Evolutionary conservation across 2,888 invertebrate species (phyloP).

Genomic region (Xanthia icteritia): DNA sequence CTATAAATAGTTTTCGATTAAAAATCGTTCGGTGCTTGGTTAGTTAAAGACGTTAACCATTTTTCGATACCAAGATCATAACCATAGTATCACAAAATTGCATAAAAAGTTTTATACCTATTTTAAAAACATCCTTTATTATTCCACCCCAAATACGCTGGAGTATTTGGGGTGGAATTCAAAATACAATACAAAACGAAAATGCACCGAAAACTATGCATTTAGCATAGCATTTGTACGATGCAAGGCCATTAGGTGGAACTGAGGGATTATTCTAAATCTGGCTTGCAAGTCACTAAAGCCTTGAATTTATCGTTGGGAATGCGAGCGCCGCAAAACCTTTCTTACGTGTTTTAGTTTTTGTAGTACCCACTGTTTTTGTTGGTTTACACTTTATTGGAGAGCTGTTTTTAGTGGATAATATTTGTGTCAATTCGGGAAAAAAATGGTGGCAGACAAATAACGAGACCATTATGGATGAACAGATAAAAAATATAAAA

Average conservation of each 20-base stretch:
- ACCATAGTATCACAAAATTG: too few relatives aligned
- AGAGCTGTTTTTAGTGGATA: not conserved
- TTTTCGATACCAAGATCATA: too few relatives aligned
- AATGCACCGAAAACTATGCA: conserved; percentile 21
- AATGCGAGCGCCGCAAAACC: conserved; percentile 15
- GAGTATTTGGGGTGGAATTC: too few relatives aligned
- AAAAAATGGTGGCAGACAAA: too few relatives aligned
- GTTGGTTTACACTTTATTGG: not conserved
- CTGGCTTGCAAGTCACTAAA: conserved; percentile 68
- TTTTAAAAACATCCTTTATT: too few relatives aligned
- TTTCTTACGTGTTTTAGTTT: conserved; percentile 32
- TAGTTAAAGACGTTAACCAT: too few relatives aligned
- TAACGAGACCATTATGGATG: too few relatives aligned
- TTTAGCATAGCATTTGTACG: conserved; percentile 43
- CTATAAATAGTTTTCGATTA: too few relatives aligned
- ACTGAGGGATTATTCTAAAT: conserved; percentile 72
- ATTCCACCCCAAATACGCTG: too few relatives aligned
- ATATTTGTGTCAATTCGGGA: too few relatives aligned
- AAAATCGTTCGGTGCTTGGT: too few relatives aligned
- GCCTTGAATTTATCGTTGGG: conserved; percentile 70
- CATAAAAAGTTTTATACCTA: too few relatives aligned
- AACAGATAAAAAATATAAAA: not conserved
- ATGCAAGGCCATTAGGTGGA: conserved; percentile 68
- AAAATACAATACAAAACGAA: not conserved
- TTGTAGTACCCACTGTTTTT: not conserved